Conservation (phyloP, 2,797 vertebrate species). For the Yasuhikotakia modesta region DNA sequence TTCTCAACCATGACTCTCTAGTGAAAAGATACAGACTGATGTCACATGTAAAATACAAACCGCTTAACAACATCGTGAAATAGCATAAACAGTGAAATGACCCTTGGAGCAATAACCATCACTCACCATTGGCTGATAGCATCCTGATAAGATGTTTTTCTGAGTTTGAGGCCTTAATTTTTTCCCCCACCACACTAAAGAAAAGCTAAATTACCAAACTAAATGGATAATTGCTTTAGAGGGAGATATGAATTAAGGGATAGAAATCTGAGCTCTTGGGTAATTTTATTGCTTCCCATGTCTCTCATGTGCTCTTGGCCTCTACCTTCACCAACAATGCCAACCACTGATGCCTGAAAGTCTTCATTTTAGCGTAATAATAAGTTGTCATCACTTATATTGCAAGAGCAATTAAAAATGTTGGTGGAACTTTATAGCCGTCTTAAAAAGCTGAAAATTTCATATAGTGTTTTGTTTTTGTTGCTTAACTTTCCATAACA, state of each 20-base stretch:
- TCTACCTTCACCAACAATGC: constrained; percentile 47
- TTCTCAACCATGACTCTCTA: constrained; percentile 45
- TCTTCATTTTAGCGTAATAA: no score
- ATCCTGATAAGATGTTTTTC: constrained; percentile 47
- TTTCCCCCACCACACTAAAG: constrained; percentile 42
- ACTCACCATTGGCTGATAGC: constrained; percentile 48
- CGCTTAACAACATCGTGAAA: constrained; percentile 58
- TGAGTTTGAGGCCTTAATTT: constrained; percentile 29
- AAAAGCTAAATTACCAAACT: constrained; percentile 54
- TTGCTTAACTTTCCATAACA: neutral
- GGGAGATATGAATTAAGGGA: constrained; percentile 51
- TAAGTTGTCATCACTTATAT: no score
- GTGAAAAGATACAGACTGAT: constrained; percentile 57
- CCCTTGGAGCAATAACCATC: constrained; percentile 56
- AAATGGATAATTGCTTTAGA: constrained; percentile 52
- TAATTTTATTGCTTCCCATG: constrained; percentile 49
- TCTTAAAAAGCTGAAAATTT: neutral
- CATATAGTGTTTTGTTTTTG: neutral
- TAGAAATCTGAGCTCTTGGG: constrained; percentile 48
- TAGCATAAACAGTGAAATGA: constrained; percentile 58
- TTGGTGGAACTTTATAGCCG: neutral
- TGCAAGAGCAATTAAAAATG: neutral
- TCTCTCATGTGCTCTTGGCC: constrained; percentile 30
- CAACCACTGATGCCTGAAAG: constrained; percentile 33
- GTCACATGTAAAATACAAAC: constrained; percentile 58